phyloP scores from a whole-genome alignment of 2,113 vertebrate species.

The Tyto alba region DNA sequence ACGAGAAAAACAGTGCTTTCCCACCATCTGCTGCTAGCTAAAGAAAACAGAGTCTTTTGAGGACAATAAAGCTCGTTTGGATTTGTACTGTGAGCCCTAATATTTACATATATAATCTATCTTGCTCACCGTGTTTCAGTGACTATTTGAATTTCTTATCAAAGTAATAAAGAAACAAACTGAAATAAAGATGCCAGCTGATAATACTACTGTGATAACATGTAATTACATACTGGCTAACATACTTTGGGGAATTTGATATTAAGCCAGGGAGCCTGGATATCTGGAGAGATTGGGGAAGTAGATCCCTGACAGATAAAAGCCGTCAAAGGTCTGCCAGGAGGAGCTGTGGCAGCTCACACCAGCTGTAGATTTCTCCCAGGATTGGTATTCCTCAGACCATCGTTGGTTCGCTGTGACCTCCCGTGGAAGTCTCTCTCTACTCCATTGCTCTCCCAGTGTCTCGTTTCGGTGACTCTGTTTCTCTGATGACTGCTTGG shows the following conservation, averaged over 20 bases:
- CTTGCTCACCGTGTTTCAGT: neutral
- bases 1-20: neutral
- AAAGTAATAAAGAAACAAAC: slow-evolving; percentile 3
- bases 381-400: neutral
- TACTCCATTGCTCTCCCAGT: neutral
- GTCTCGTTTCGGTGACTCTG: accelerated
- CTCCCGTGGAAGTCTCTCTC: neutral
- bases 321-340: neutral
- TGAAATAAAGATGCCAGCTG: neutral
- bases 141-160: slow-evolving; percentile 45
- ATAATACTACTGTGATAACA: neutral
- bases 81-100: neutral
- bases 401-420: neutral
- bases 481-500: neutral
- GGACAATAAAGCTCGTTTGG: neutral
- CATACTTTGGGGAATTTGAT: slow-evolving; percentile 3
- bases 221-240: neutral
- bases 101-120: neutral
- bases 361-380: neutral
- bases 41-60: neutral
- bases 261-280: neutral
- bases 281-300: neutral
- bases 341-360: neutral
- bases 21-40: neutral
- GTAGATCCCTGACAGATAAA: neutral